These are phyloP conservation scores for Ptychoptera contaminata DNA, from an alignment of 2,888 invertebrate species.

Conservation along the genomic window DNA sequence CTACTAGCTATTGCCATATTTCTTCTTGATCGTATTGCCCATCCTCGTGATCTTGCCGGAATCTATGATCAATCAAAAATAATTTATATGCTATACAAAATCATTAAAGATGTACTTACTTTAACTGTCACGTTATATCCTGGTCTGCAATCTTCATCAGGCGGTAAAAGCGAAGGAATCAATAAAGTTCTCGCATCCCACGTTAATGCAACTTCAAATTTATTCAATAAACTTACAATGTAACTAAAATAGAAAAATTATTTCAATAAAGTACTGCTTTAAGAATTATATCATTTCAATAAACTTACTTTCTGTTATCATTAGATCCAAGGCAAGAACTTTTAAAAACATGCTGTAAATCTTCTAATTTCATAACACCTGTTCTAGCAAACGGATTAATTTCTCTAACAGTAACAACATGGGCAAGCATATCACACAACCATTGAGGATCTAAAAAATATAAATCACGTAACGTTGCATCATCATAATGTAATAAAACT, in stretches of 20 bases:
- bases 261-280: not conserved
- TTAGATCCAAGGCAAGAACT: constrained; percentile 62
- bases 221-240: constrained; percentile 80
- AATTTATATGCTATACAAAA: not conserved
- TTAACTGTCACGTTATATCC: constrained; percentile 26
- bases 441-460: constrained; percentile 97
- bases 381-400: constrained; percentile 89
- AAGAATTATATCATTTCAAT: not conserved
- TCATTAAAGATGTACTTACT: constrained; percentile 8
- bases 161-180: constrained; percentile 83
- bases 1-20: not conserved
- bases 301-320: constrained; percentile 34
- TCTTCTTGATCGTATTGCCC: constrained; percentile 44
- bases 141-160: constrained; percentile 42
- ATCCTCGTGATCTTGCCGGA: constrained; percentile 39
- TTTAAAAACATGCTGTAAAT: constrained; percentile 83
- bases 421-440: constrained; percentile 95
- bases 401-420: constrained; percentile 92
- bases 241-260: constrained; percentile 38
- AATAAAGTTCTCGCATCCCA: constrained; percentile 86
- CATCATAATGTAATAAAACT: constrained; percentile 85
- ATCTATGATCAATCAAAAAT: constrained; percentile 2
- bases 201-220: constrained; percentile 92
- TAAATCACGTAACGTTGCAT: constrained; percentile 82
- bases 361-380: constrained; percentile 88